Evolutionary conservation across 2,888 invertebrate species (phyloP), one percentile per base, ranked within the genome.

Genomic region (Tetheella fluctuosa): DNA sequence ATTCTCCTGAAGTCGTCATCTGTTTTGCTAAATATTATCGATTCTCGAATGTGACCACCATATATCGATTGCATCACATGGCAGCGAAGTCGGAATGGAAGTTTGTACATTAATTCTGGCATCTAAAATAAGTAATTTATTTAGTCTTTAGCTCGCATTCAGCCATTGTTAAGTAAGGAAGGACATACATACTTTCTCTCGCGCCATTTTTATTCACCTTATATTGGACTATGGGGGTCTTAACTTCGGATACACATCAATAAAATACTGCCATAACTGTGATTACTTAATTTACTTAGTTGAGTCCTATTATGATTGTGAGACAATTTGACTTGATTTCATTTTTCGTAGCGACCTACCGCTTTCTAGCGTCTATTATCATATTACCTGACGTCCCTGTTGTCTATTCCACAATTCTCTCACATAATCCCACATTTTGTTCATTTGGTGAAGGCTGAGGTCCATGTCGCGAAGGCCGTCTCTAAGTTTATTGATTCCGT

Each of bases 341-440:
- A 25, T 25, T 25, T 53, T 15, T 10, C 12, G n/a, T n/a, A n/a
- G n/a, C n/a, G n/a, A n/a, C n/a, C 15, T 17, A 17, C 17, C 34
- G 10, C 37, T 52, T 54, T 28, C 12, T 48, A 57, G 59, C 25
- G 20, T 48, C 30, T 17, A 13, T n/a, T 1, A 30, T 13, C 25
- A 23, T 54, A n/a, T 48, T 63, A 93, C 94, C 86, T 94, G 93
- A 78, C 83, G 86, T 7, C 94, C 94, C 71, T 91, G 90, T 64
- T 93, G 93, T 56, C 93, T 80, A 48, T 89, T 91, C 94, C 94
- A 94, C 54, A 94, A 73, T 48, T 92, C 88, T 3, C 90, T 80
- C 0, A 94, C 93, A 59, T 94, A 94, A 56, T 89, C 90, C 91
- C 93, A 93, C 89, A 94, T 91, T 69, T 93, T 94, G 64, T 83